Evolutionary conservation across 2,797 vertebrate species (phyloP).

Genomic region (Typhlichthys subterraneus): DNA sequence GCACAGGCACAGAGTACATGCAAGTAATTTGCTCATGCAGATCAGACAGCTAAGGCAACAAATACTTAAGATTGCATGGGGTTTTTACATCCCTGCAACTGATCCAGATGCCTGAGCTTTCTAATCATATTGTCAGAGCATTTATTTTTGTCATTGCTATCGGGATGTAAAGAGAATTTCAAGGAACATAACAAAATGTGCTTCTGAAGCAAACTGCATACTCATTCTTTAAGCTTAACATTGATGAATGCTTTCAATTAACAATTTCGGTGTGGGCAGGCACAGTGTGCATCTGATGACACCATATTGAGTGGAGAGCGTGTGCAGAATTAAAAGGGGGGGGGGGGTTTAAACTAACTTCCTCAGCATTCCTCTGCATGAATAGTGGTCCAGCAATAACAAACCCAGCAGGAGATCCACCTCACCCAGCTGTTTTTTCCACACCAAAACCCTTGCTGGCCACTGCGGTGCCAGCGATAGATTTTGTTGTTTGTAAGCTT

Average conservation of each 20-base stretch:
- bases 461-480: not conserved
- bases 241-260: constrained; percentile 16
- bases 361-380: constrained; percentile 8
- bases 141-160: too few relatives aligned
- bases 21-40: too few relatives aligned
- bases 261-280: constrained; percentile 10
- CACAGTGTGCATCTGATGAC: not conserved
- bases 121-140: too few relatives aligned
- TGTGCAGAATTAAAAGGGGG: constrained; percentile 18
- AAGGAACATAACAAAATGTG: too few relatives aligned
- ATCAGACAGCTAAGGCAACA: too few relatives aligned
- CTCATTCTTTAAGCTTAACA: not conserved
- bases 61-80: too few relatives aligned
- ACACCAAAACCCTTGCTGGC: not conserved
- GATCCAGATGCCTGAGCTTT: too few relatives aligned
- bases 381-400: constrained; percentile 4
- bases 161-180: too few relatives aligned
- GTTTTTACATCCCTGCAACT: too few relatives aligned
- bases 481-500: constrained; percentile 1
- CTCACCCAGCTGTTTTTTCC: constrained; percentile 16
- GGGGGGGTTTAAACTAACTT: constrained; percentile 13
- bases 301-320: constrained; percentile 4
- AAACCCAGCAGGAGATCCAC: not conserved
- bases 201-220: too few relatives aligned
- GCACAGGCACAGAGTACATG: too few relatives aligned